Base-by-base conservation (phyloP, 2,888 invertebrate genomes). In the Cheilosia grossa region DNA sequence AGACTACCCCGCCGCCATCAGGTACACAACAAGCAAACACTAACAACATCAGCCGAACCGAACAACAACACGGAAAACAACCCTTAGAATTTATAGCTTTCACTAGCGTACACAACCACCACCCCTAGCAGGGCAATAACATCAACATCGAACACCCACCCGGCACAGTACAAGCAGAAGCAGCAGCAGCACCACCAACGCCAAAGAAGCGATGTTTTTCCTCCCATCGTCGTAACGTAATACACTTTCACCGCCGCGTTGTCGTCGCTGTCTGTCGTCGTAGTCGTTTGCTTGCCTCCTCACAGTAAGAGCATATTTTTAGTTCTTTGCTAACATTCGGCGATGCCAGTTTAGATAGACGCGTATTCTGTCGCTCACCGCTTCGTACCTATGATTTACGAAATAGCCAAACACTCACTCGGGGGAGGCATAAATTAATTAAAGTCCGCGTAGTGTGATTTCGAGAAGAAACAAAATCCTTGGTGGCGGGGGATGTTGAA, bases 11-110 rank as follows among this genome's bases (percentile, higher is more conserved):
- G 56, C 24, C 19, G 19, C 49, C 72, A 66, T 63, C 63, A 56
- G 49, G 53, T 70, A 69, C 58, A 80, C 64, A 54, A 69, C 33
- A 67, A 59, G 13, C 63, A 75, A 63, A 79, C 73, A 85, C 73
- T 72, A 54, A 63, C 53, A 69, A 69, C 58, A 82, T 63, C 61
- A 56, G 47, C 27, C 82, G 30, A 70, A 56, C 47, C 64, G 40
- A 70, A 73, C 74, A 69, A 58, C 73, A 75, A 72, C 70, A 70
- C 47, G 51, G 37, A 74, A 33, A 82, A 72, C 85, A 75, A 81
- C 85, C 85, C 85, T 77, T 72, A 72, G 51, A 85, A 85, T 85
- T 85, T 85, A 85, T 85, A 77, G 85, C 85, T 81, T 81, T 81
- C 85, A 81, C 85, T 77, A 70, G 72, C 81, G 51, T 47, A 73